Evolutionary conservation across 2,113 vertebrate genomes (phyloP).

Genomic region (Heliornis fulica): DNA sequence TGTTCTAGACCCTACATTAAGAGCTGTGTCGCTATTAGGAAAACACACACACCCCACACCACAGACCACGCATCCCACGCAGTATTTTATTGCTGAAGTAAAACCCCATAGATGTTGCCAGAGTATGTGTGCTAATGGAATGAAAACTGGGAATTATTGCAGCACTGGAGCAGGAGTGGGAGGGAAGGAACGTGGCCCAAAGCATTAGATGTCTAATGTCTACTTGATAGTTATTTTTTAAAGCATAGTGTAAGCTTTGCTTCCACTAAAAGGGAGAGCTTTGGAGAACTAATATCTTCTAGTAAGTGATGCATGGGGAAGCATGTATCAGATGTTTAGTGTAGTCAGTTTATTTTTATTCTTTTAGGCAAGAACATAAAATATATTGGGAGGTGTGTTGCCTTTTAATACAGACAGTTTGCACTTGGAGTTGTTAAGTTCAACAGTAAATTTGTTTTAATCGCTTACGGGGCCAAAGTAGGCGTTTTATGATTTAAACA

Average conservation of each 20-base stretch:
- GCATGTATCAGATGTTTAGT: neutral
- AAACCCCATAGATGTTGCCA: neutral
- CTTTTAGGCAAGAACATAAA: neutral
- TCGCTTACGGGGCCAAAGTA: neutral
- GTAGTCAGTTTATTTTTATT: neutral
- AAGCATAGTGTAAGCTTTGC: neutral
- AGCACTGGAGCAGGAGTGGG: accelerated
- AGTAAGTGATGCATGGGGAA: neutral
- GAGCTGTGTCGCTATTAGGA: neutral
- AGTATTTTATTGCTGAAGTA: neutral
- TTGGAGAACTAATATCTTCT: neutral
- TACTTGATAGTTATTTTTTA: neutral
- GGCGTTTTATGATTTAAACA: neutral
- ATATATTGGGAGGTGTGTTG: neutral
- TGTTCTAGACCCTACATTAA: neutral
- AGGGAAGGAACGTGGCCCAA: neutral
- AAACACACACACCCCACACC: accelerated
- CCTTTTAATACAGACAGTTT: neutral
- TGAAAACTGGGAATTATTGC: too few species aligned
- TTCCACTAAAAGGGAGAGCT: neutral
- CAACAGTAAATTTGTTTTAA: neutral
- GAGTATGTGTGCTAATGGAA: neutral
- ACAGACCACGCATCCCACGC: too few species aligned
- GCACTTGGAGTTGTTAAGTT: neutral
- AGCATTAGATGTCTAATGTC: neutral